phyloP scores from a whole-genome alignment of 2,797 vertebrate species.

The Catostomus latipinnis region DNA sequence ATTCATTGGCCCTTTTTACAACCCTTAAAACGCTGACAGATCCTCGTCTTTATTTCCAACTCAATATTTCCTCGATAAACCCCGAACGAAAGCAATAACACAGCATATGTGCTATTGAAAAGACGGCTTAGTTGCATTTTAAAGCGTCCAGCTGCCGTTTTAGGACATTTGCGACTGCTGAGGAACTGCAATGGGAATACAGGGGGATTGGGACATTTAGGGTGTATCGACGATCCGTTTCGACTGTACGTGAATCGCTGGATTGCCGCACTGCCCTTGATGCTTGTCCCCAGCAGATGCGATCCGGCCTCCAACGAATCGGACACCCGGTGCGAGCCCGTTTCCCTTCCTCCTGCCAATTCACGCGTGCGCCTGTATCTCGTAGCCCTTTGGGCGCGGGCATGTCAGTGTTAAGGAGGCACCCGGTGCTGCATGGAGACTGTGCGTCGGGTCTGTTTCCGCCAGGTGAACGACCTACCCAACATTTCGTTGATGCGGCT shows the following conservation, averaged over 20 bases:
- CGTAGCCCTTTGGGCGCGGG: conserved; percentile 80
- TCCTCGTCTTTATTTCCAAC: conserved; percentile 69
- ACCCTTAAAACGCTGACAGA: conserved; percentile 68
- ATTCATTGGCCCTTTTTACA: conserved; percentile 78
- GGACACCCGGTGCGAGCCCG: conserved; percentile 68
- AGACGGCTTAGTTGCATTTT: conserved; percentile 63
- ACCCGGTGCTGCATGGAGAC: conserved; percentile 66
- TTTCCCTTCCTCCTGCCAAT: conserved; percentile 69
- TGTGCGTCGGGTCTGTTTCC: conserved; percentile 73
- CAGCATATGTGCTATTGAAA: conserved; percentile 37
- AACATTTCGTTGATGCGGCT: conserved; percentile 66
- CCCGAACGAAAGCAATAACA: conserved; percentile 48
- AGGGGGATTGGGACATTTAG: conserved; percentile 45
- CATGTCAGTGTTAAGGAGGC: conserved; percentile 82
- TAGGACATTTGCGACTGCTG: conserved; percentile 55
- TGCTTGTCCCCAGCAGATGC: conserved; percentile 81
- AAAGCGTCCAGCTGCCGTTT: conserved; percentile 49
- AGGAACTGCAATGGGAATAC: conserved; percentile 60
- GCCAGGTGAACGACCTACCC: conserved; percentile 65
- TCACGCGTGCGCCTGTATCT: conserved; percentile 78
- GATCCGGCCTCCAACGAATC: conserved; percentile 74
- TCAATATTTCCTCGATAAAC: conserved; percentile 54
- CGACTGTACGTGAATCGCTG: conserved; percentile 76
- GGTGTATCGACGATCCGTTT: conserved; percentile 71
- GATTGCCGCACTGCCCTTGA: conserved; percentile 84